These are phyloP conservation scores for Sebastes diploproa DNA, from an alignment of 2,797 vertebrate genomes.

Conservation along the genomic window DNA sequence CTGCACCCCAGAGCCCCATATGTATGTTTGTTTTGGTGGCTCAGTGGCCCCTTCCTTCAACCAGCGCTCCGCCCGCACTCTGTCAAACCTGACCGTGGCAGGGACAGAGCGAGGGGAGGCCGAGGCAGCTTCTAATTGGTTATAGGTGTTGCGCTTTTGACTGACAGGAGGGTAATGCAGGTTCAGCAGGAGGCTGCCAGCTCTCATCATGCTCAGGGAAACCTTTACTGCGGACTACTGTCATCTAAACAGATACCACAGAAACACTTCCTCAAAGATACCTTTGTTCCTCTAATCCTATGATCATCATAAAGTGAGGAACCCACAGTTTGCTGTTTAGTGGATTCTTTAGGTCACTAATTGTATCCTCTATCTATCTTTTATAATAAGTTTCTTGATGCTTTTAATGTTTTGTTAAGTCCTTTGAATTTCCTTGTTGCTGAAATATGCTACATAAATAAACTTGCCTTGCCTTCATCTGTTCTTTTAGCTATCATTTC, in stretches of 20 bases:
- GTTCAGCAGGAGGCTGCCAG: slow-evolving; percentile 66
- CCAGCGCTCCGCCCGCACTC: slow-evolving; percentile 30
- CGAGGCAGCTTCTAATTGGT: slow-evolving; percentile 75
- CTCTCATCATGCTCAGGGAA: slow-evolving; percentile 55
- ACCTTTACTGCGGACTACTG: slow-evolving; percentile 6
- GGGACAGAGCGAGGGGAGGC: slow-evolving; percentile 34
- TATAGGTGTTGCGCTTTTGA: slow-evolving; percentile 77
- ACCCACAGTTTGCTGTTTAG: too few relatives aligned
- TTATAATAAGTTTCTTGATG: too few relatives aligned
- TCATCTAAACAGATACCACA: neutral
- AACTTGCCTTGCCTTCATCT: neutral
- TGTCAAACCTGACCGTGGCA: slow-evolving; percentile 30
- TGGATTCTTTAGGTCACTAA: too few relatives aligned
- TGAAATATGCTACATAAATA: too few relatives aligned
- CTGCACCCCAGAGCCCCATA: slow-evolving; percentile 60
- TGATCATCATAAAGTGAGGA: too few relatives aligned
- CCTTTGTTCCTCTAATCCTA: neutral
- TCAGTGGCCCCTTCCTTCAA: slow-evolving; percentile 54
- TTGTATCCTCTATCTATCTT: too few relatives aligned
- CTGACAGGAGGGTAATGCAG: slow-evolving; percentile 65
- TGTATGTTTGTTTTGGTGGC: slow-evolving; percentile 81
- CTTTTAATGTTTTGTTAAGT: too few relatives aligned
- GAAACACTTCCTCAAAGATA: slow-evolving; percentile 1
- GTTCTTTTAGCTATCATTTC: neutral
- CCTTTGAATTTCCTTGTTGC: too few relatives aligned